phyloP scores from a whole-genome alignment of 2,888 invertebrate genomes.

The Cinara cedri region DNA sequence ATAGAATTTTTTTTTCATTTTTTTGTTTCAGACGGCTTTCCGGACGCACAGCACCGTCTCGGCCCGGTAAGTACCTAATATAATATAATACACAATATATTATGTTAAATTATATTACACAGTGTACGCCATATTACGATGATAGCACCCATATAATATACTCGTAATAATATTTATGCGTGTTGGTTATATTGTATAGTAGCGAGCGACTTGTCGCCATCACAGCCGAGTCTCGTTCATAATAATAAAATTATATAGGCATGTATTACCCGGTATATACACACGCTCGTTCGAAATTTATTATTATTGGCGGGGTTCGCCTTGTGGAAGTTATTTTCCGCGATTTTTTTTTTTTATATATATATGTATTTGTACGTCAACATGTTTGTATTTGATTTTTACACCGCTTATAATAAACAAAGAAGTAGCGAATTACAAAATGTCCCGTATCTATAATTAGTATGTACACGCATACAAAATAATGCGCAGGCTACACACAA shows the following conservation, averaged over 20 bases:
- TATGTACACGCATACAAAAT: too few relatives aligned
- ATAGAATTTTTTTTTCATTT: conserved; percentile 26
- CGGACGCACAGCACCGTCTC: conserved; percentile 53
- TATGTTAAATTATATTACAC: neutral
- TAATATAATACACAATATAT: neutral
- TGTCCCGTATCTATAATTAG: too few relatives aligned
- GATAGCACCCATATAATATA: neutral
- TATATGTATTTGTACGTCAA: too few relatives aligned
- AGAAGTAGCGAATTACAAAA: too few relatives aligned
- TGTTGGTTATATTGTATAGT: neutral
- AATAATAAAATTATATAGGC: neutral
- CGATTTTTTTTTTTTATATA: neutral
- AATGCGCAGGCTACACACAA: too few relatives aligned
- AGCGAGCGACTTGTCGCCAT: neutral
- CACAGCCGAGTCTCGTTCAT: neutral
- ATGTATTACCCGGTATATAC: too few relatives aligned
- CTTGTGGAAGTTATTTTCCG: conserved; percentile 8
- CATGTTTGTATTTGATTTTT: neutral
- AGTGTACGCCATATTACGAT: neutral
- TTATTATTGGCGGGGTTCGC: too few relatives aligned
- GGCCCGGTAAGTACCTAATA: conserved; percentile 42
- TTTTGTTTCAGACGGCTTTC: conserved; percentile 46
- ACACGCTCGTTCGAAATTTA: neutral
- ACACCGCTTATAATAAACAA: neutral
- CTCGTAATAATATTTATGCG: neutral